phyloP scores from a whole-genome alignment of 2,113 vertebrate genomes.

The Malaclemys terrapin region DNA sequence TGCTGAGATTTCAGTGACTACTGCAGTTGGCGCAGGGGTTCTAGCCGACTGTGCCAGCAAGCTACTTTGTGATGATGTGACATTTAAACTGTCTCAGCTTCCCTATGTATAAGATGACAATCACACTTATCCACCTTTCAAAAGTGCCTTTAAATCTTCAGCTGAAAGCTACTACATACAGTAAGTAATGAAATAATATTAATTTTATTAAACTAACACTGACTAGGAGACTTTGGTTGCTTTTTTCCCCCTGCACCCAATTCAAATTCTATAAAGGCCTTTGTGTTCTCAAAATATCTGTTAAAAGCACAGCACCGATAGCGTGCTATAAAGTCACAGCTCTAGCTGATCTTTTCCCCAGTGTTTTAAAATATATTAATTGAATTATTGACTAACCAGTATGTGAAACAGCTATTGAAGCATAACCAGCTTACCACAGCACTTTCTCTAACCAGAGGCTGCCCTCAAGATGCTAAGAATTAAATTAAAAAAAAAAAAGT shows the following conservation, averaged over 20 bases:
- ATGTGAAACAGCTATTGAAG: constrained; percentile 52
- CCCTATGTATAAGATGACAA: constrained; percentile 56
- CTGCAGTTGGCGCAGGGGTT: neutral
- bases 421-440: constrained; percentile 29
- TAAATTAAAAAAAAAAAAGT: constrained; percentile 39
- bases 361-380: constrained; percentile 69
- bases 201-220: constrained; percentile 57
- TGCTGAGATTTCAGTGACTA: neutral
- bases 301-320: constrained; percentile 18
- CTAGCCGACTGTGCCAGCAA: neutral
- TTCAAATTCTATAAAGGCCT: constrained; percentile 25
- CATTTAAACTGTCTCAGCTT: constrained; percentile 17
- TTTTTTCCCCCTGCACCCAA: neutral
- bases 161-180: constrained; percentile 44
- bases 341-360: constrained; percentile 50
- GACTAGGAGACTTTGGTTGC: constrained; percentile 41
- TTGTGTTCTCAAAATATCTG: constrained; percentile 41
- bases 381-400: constrained; percentile 68
- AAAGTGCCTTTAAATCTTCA: constrained; percentile 20
- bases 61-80: neutral
- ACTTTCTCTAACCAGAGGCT: constrained; percentile 40
- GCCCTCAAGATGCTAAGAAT: constrained; percentile 39
- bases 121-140: constrained; percentile 30
- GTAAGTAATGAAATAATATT: constrained; percentile 62
- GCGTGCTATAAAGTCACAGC: neutral